Evolutionary conservation across 2,113 vertebrate species (phyloP).

Genomic region (Pteronura brasiliensis): DNA sequence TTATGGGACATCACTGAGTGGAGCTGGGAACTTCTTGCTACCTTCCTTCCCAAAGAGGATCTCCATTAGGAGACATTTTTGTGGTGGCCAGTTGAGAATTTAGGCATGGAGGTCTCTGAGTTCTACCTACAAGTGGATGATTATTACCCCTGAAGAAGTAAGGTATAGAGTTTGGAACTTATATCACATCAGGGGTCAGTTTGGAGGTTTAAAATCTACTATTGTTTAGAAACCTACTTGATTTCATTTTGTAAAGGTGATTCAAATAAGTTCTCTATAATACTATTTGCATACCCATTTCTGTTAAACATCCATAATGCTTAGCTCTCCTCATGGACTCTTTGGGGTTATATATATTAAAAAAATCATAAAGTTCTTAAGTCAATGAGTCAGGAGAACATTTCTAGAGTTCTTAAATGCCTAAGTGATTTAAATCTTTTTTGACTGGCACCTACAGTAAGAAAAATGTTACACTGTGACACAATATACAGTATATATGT

Average conservation of each 20-base stretch:
- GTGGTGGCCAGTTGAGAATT: neutral
- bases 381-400: neutral
- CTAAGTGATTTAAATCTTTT: constrained; percentile 10
- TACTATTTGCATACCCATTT: neutral
- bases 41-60: neutral
- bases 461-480: neutral
- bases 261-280: neutral
- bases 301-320: neutral
- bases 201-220: constrained; percentile 21
- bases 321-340: neutral
- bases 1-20: neutral
- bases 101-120: neutral
- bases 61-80: neutral
- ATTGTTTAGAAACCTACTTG: neutral
- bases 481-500: neutral
- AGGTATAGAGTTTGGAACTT: neutral
- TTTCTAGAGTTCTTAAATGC: neutral
- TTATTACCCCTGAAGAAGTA: neutral
- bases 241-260: constrained; percentile 31
- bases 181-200: neutral
- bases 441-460: neutral
- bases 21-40: neutral
- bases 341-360: neutral
- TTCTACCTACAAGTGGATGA: neutral
- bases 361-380: neutral